phyloP scores from a whole-genome alignment of 2,113 vertebrate genomes.

The Channa maculata region DNA sequence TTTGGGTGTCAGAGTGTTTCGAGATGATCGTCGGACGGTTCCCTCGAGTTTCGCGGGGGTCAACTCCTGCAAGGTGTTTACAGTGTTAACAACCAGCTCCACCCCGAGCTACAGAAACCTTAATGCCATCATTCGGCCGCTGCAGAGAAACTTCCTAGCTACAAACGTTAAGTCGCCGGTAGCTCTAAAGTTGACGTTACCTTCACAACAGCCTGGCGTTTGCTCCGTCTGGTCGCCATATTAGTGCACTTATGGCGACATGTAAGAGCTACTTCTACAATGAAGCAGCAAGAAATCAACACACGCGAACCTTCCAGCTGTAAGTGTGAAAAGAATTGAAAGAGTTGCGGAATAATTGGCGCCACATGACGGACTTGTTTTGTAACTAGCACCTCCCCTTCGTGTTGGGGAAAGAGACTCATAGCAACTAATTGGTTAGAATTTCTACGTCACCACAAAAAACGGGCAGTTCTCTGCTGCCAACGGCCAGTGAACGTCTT shows the following conservation, averaged over 20 bases:
- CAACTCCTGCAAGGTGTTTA: constrained; percentile 30
- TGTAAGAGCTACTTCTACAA: not conserved
- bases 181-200: not conserved
- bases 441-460: rapidly evolving
- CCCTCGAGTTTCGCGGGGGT: not conserved
- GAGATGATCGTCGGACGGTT: constrained; percentile 23
- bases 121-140: no score
- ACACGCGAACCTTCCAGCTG: not conserved
- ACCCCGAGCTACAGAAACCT: no score
- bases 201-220: constrained; percentile 13
- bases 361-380: constrained; percentile 57
- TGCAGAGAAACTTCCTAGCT: not conserved
- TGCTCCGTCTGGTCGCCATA: constrained; percentile 39
- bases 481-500: constrained; percentile 26
- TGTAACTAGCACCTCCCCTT: constrained; percentile 46
- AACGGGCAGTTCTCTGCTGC: not conserved
- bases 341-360: constrained; percentile 6
- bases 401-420: constrained; percentile 44
- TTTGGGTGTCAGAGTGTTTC: constrained; percentile 25
- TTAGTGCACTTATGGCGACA: not conserved
- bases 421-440: constrained; percentile 43
- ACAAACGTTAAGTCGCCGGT: not conserved
- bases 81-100: not conserved
- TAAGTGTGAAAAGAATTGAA: rapidly evolving
- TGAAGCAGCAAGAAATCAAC: rapidly evolving